Percentiles rank a stretch among this genome's conserved stretches.
Evolutionary conservation across 2,797 vertebrate species (phyloP).

Genomic region (Halcyon badia): DNA sequence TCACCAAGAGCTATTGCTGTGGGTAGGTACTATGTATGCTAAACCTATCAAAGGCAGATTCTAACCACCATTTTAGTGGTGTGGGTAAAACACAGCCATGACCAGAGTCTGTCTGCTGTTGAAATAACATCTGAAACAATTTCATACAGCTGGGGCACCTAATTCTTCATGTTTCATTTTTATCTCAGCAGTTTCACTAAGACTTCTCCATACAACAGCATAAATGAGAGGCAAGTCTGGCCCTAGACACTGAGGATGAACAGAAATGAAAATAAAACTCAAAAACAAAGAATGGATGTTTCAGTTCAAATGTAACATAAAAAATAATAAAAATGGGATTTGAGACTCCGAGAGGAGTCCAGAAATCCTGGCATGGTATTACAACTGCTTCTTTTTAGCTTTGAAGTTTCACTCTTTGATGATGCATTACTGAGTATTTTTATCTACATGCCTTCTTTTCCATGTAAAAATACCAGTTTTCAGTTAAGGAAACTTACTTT

Average conservation of each 20-base stretch:
- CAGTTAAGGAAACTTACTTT: neutral
- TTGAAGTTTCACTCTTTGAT: neutral
- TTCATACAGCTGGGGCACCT: neutral
- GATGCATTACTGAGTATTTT: neutral
- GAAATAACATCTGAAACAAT: neutral
- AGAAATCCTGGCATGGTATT: neutral
- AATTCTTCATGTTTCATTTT: neutral
- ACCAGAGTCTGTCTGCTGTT: neutral
- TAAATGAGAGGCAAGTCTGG: neutral
- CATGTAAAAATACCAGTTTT: neutral
- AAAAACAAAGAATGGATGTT: neutral
- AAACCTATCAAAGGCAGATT: neutral
- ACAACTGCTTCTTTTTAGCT: neutral
- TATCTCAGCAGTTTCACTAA: neutral
- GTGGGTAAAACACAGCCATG: neutral
- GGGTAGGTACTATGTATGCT: neutral
- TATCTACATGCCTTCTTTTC: neutral
- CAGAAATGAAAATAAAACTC: conserved; percentile 15
- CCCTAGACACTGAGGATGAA: neutral
- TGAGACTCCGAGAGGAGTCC: neutral
- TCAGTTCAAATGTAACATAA: neutral
- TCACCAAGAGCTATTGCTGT: neutral
- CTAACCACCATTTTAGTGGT: neutral
- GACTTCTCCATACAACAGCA: neutral
- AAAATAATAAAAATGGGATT: neutral